Evolutionary conservation across 2,113 vertebrate species (phyloP), one percentile per base, ranked within the genome.

Genomic region (Bos javanicus): DNA sequence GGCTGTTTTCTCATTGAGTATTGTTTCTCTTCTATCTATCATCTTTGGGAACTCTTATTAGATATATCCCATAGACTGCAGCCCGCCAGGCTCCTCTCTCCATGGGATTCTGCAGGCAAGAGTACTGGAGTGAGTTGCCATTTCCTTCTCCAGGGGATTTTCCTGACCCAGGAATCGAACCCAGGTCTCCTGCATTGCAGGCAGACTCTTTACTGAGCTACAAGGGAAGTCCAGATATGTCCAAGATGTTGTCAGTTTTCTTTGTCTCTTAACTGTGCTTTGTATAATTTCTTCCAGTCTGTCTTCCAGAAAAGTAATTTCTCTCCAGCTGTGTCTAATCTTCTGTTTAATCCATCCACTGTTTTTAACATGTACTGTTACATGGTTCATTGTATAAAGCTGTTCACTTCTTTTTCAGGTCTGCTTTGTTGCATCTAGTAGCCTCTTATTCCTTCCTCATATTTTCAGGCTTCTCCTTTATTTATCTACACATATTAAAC

Each of bases 251-350:
- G 78, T 71, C 82, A 59, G 25, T 90, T 85, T 95, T 74, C 50
- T 87, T 9, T 78, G 84, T 94, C 52, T 96, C 85, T 78, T 93
- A 76, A 90, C 52, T 33, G 5, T 39, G 16, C 76, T 90, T 64
- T 67, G 80, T 84, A 87, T 92, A 95, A 94, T 95, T 95, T 97
- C 97, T 97, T 97, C 67, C n/a, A 74, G 28, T 93, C 91, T 94
- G 39, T 97, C 86, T 97, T 97, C 89, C 50, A 71, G 56, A 86
- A 93, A 57, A 60, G 82, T 98, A 94, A 95, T 97, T 98, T 98
- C 93, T 91, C 95, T 97, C 95, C 93, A 96, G 67, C 93, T 98
- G 94, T 33, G 50, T 96, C 97, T 97, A 97, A 95, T 92, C 64
- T 97, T 96, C 88, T 83, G 36, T 97, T 96, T 90, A 87, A 92